Evolutionary conservation across 2,113 vertebrate species (phyloP).

Genomic region (Dipodomys merriami): DNA sequence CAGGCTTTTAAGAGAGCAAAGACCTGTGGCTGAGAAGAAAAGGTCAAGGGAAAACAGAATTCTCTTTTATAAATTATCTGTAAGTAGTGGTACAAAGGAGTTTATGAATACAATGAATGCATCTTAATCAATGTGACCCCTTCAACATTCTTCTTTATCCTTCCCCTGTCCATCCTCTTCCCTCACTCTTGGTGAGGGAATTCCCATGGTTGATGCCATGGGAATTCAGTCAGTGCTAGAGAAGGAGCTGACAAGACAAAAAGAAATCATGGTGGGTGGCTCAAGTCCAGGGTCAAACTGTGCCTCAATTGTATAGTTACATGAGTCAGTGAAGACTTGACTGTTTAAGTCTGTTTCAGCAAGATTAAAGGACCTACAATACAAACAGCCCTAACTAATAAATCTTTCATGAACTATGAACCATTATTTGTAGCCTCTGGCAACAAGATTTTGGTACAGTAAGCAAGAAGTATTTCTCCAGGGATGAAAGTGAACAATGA

Average conservation of each 20-base stretch:
- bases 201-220: neutral
- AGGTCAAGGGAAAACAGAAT: neutral
- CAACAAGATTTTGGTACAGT: neutral
- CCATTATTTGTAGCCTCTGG: neutral
- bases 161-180: no score
- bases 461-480: conserved; percentile 14
- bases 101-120: no score
- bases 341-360: neutral
- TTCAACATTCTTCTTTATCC: no score
- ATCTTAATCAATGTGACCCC: no score
- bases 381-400: neutral
- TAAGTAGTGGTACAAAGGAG: no score
- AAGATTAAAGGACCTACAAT: neutral
- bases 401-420: conserved; percentile 10
- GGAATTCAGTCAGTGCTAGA: neutral
- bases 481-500: conserved; percentile 7
- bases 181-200: no score
- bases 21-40: neutral
- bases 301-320: neutral
- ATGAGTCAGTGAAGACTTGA: neutral
- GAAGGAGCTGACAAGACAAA: neutral
- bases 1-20: conserved; percentile 49
- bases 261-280: neutral
- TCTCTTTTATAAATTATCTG: no score
- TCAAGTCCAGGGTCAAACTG: neutral